These are phyloP conservation scores for Alfaro cultratus DNA, from an alignment of 2,797 vertebrate species.

Conservation along the genomic window DNA sequence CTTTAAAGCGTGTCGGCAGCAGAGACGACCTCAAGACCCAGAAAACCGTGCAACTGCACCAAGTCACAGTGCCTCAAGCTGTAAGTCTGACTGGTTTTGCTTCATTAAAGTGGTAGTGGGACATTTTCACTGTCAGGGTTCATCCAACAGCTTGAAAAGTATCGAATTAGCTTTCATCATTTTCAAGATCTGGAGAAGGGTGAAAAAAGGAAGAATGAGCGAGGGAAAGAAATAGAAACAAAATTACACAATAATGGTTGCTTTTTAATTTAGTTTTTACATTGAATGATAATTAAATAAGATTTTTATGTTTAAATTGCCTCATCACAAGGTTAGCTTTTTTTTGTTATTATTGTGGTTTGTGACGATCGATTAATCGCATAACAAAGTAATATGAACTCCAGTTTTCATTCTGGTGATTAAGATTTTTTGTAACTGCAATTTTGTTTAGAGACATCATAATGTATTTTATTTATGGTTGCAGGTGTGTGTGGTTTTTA, in stretches of 20 bases:
- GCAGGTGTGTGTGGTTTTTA: no score
- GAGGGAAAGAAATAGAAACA: neutral
- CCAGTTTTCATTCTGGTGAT: no score
- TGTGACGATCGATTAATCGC: neutral
- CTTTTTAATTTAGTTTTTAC: neutral
- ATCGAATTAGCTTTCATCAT: neutral
- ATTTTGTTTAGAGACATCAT: no score
- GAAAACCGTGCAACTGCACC: conserved; percentile 99
- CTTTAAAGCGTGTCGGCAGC: conserved; percentile 76
- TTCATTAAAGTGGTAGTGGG: neutral
- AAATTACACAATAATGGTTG: neutral
- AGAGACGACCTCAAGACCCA: conserved; percentile 90
- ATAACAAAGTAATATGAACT: no score
- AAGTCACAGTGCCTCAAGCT: conserved; percentile 98
- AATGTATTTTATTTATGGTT: no score
- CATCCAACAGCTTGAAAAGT: neutral
- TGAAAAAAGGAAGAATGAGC: neutral
- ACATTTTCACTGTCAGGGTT: neutral
- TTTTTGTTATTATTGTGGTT: neutral
- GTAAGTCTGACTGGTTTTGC: conserved; percentile 81
- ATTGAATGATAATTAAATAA: neutral
- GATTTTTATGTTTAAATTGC: neutral
- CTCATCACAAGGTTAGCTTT: neutral
- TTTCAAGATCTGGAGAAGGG: neutral
- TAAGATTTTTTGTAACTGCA: no score